Evolutionary conservation across 1,140 invertebrate species (phyloP).

Genomic region (Meloidogyne chitwoodi): DNA sequence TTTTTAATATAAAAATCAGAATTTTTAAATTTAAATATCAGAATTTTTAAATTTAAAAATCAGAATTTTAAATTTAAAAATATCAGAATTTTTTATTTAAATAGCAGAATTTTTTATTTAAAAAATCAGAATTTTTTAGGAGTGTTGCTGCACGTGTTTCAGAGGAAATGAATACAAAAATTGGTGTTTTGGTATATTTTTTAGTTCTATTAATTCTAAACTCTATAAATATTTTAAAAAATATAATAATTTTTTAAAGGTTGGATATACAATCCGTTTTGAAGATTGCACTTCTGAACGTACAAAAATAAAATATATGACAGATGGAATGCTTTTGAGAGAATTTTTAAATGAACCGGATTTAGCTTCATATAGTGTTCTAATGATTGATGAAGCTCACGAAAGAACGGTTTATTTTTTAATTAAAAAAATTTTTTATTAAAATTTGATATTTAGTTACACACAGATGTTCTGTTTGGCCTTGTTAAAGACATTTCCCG

Average conservation of each 20-base stretch:
- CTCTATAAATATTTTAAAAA: too few species aligned
- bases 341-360: constrained; percentile 97
- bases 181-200: constrained; percentile 64
- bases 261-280: constrained; percentile 75
- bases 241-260: too few species aligned
- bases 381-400: constrained; percentile 99
- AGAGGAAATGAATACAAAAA: constrained; percentile 71
- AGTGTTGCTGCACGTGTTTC: constrained; percentile 73
- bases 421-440: constrained; percentile 74
- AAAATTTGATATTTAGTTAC: constrained; percentile 57
- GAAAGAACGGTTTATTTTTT: constrained; percentile 87
- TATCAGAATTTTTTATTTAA: too few species aligned
- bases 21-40: too few species aligned
- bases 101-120: too few species aligned
- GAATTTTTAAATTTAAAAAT: too few species aligned
- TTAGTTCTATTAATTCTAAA: too few species aligned
- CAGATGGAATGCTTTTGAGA: constrained; percentile 92
- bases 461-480: constrained; percentile 93
- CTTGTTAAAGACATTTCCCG: constrained; percentile 94
- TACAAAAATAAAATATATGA: constrained; percentile 93
- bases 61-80: too few species aligned
- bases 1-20: too few species aligned
- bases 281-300: constrained; percentile 76
- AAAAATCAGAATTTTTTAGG: too few species aligned
- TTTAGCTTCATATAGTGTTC: constrained; percentile 84